Percentiles rank a stretch among this genome's conserved stretches.
Conservation (phyloP, 53 echinoderm and acorn worm genomes). For the Astropecten irregularis region DNA sequence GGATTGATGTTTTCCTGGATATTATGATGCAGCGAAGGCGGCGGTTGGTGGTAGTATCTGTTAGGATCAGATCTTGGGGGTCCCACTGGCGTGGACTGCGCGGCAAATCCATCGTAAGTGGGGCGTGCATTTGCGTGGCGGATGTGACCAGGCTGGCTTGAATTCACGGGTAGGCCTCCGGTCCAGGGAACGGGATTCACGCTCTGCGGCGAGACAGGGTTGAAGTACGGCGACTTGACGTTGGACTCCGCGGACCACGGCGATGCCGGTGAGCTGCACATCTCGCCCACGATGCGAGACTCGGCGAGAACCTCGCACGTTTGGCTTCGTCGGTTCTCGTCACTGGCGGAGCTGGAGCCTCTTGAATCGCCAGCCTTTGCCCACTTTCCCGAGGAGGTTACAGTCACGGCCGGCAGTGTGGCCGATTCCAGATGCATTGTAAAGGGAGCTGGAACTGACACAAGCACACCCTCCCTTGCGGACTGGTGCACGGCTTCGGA, state of each 20-base stretch:
- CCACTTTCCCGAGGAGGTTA: not conserved
- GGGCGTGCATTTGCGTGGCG: not conserved
- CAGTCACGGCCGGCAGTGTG: not conserved
- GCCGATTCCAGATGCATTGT: slow-evolving; percentile 12
- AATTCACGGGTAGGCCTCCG: not conserved
- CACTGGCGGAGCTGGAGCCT: slow-evolving; percentile 6
- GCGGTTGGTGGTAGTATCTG: not conserved
- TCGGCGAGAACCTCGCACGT: slow-evolving; percentile 48
- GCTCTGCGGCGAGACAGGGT: not conserved
- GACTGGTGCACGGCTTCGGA: not conserved
- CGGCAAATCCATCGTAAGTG: not conserved
- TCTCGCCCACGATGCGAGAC: slow-evolving; percentile 37
- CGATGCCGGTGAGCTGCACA: slow-evolving; percentile 37
- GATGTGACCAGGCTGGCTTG: not conserved
- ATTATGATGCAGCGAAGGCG: not conserved
- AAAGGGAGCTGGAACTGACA: slow-evolving; percentile 20
- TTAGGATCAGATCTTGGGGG: not conserved
- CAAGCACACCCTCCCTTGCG: not conserved
- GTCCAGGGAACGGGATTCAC: not conserved
- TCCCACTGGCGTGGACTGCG: not conserved
- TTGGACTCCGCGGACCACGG: slow-evolving; percentile 37
- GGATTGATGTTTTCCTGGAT: not conserved
- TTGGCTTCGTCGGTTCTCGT: slow-evolving; percentile 39
- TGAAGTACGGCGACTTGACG: not conserved
- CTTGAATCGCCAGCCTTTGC: not conserved